These are phyloP conservation scores for Phalacrocorax aristotelis DNA, from an alignment of 2,113 vertebrate genomes.

Conservation along the genomic window DNA sequence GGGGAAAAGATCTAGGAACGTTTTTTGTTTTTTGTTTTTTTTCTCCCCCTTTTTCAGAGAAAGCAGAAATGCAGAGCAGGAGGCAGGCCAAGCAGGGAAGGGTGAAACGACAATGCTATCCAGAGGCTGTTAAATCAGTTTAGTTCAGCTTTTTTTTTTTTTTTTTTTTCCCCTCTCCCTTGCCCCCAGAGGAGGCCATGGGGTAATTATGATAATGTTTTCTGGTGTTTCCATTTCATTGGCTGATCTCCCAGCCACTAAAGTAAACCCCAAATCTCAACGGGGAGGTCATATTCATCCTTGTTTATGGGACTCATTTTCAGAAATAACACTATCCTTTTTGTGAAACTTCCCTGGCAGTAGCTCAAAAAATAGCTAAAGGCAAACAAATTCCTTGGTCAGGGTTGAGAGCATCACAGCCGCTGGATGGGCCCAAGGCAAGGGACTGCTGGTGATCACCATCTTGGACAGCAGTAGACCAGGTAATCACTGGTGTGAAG, in stretches of 20 bases:
- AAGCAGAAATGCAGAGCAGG: neutral
- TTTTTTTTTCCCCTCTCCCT: neutral
- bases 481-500: fast-evolving
- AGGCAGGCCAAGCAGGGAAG: neutral
- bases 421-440: neutral
- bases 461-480: neutral
- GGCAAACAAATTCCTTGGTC: neutral
- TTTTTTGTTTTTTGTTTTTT: neutral
- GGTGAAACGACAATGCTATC: neutral
- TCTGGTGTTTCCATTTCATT: constrained; percentile 74
- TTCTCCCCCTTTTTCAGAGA: neutral
- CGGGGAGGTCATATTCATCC: constrained; percentile 71
- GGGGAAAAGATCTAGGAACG: neutral
- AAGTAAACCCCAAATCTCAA: constrained; percentile 75
- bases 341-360: constrained; percentile 68
- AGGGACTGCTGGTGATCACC: neutral
- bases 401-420: neutral
- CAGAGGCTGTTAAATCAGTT: neutral
- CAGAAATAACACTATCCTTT: constrained; percentile 75
- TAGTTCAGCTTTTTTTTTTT: neutral
- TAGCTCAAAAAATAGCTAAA: constrained; percentile 65
- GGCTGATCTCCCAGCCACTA: constrained; percentile 74
- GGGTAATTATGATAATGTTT: constrained; percentile 79
- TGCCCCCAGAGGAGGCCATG: constrained; percentile 57
- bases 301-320: constrained; percentile 77